These are phyloP conservation scores for Eulemur albifrons DNA, from an alignment of 2,797 vertebrate genomes.

Conservation along the genomic window DNA sequence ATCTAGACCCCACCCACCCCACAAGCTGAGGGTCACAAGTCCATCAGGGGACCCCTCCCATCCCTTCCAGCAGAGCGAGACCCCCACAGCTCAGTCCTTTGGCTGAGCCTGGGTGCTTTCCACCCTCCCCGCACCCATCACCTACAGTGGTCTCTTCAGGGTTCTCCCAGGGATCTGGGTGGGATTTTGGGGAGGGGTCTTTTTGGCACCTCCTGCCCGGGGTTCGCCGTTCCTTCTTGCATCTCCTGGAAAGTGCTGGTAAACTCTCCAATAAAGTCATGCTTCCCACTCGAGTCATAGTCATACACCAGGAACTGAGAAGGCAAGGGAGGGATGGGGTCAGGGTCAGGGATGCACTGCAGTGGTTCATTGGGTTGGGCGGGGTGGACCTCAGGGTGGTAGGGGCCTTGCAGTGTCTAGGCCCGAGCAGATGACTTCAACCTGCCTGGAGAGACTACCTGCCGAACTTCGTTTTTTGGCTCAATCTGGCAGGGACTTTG, in stretches of 20 bases:
- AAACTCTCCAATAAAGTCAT: constrained; percentile 93
- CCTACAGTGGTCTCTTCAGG: neutral
- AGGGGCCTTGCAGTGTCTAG: neutral
- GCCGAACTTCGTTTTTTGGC: neutral
- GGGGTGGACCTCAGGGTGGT: neutral
- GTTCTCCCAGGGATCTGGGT: neutral
- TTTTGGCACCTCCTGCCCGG: constrained; percentile 83
- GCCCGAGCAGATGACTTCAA: neutral
- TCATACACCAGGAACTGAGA: constrained; percentile 91
- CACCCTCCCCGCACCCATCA: neutral
- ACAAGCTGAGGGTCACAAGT: neutral
- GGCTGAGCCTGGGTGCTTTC: neutral
- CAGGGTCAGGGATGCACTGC: neutral
- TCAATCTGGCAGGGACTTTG: constrained; percentile 5
- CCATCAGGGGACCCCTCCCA: neutral
- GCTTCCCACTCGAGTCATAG: constrained; percentile 93
- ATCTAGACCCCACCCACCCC: constrained; percentile 72
- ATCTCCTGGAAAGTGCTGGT: constrained; percentile 91
- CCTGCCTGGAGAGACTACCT: neutral
- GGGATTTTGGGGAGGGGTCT: neutral
- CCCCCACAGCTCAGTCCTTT: neutral
- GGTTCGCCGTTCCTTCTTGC: constrained; percentile 85
- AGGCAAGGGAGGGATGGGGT: neutral
- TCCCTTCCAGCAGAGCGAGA: neutral
- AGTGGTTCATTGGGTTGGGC: neutral